Percentiles rank a stretch among this genome's conserved stretches.
Evolutionary conservation across 2,113 vertebrate genomes (phyloP).

Genomic region (Cyprinus carpio): DNA sequence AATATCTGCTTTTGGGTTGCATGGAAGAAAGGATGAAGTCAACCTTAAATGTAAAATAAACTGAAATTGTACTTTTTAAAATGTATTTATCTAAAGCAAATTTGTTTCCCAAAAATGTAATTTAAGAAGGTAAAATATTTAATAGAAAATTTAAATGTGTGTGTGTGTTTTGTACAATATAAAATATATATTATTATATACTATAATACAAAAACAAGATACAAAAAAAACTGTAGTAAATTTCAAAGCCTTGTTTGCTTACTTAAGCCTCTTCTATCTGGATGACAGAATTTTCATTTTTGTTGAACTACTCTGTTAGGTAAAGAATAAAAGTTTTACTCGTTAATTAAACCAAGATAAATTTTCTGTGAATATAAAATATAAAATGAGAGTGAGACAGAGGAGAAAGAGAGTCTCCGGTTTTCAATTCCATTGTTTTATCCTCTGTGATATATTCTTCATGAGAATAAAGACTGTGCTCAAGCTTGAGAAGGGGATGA

Average conservation of each 20-base stretch:
- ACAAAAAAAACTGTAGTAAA: neutral
- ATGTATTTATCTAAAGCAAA: too few species aligned
- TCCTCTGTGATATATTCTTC: slow-evolving; percentile 66
- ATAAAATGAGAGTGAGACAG: slow-evolving; percentile 5
- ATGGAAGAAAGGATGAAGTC: too few species aligned
- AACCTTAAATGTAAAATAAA: too few species aligned
- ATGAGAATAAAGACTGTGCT: slow-evolving; percentile 41
- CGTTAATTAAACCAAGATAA: neutral
- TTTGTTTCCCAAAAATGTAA: too few species aligned
- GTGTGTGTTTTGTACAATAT: neutral
- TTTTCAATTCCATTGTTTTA: slow-evolving; percentile 69
- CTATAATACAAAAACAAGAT: neutral
- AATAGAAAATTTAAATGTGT: too few species aligned
- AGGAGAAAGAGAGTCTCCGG: slow-evolving; percentile 57
- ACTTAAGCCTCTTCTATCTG: too few species aligned
- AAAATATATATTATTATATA: neutral
- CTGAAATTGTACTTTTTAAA: too few species aligned
- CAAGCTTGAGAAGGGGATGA: slow-evolving; percentile 49
- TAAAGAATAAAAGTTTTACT: neutral
- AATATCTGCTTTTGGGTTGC: too few species aligned
- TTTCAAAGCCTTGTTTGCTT: neutral
- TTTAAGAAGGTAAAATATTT: too few species aligned
- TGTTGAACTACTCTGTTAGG: neutral
- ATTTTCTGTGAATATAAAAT: too few species aligned
- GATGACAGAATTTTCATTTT: neutral